Percentiles rank a stretch among this genome's conserved stretches.
These are phyloP conservation scores for Conus canariensis DNA, from an alignment of 2,888 invertebrate genomes.

Conservation along the genomic window DNA sequence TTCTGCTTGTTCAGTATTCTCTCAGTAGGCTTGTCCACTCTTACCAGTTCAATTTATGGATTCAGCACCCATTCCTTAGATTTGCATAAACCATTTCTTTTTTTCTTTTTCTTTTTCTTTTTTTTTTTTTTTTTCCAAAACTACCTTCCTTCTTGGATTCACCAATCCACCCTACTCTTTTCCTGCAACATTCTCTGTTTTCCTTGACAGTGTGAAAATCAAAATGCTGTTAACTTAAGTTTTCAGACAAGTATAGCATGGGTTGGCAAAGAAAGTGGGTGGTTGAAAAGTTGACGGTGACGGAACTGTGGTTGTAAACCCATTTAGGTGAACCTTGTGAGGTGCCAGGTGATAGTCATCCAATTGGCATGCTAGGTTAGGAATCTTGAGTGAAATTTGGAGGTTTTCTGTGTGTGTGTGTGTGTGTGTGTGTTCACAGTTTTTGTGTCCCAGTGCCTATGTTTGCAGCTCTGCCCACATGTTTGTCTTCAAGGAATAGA, in stretches of 20 bases:
- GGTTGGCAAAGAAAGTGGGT: neutral
- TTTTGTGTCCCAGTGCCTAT: neutral
- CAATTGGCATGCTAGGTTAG: neutral
- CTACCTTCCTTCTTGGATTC: too few species aligned
- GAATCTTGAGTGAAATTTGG: conserved; percentile 12
- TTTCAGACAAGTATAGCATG: neutral
- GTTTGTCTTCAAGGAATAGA: too few species aligned
- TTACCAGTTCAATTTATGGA: too few species aligned
- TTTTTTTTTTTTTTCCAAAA: too few species aligned
- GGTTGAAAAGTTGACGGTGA: neutral
- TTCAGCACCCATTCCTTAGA: too few species aligned
- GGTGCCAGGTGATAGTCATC: neutral
- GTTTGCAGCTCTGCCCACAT: too few species aligned
- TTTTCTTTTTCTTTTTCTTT: too few species aligned
- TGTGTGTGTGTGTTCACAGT: neutral
- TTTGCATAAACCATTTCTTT: too few species aligned
- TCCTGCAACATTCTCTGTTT: too few species aligned
- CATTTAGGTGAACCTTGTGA: neutral
- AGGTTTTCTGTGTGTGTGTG: neutral
- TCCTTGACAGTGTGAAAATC: neutral
- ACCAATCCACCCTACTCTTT: too few species aligned
- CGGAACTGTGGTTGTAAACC: neutral
- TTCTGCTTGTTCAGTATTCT: too few species aligned
- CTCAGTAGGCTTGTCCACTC: too few species aligned
- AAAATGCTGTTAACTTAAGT: neutral